phyloP scores from a whole-genome alignment of 2,888 invertebrate species.

The Lepas anatifera region DNA sequence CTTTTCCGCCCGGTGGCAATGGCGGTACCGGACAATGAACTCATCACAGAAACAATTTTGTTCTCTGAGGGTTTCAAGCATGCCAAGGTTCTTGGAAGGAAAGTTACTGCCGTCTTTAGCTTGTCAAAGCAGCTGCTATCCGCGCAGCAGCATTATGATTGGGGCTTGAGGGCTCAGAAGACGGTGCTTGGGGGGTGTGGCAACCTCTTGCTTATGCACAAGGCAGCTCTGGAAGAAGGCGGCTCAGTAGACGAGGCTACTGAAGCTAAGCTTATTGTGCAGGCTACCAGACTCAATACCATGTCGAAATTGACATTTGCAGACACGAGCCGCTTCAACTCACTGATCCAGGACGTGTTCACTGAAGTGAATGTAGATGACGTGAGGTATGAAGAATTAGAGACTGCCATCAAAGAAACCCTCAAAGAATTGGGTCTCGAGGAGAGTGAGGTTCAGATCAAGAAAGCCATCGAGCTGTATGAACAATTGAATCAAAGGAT shows the following conservation, averaged over 20 bases:
- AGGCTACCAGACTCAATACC: constrained; percentile 64
- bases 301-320: constrained; percentile 66
- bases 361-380: constrained; percentile 50
- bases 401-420: constrained; percentile 50
- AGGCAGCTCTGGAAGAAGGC: constrained; percentile 28
- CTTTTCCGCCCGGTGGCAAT: constrained; percentile 92
- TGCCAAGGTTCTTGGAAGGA: constrained; percentile 61
- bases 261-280: constrained; percentile 57
- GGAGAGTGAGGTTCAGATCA: constrained; percentile 60
- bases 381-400: constrained; percentile 44
- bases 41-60: constrained; percentile 76
- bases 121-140: constrained; percentile 76
- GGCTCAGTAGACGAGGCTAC: constrained; percentile 27
- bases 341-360: constrained; percentile 67
- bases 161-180: constrained; percentile 92
- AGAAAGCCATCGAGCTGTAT: constrained; percentile 81
- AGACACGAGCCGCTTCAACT: constrained; percentile 67
- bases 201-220: neutral
- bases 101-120: constrained; percentile 75
- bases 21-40: constrained; percentile 75
- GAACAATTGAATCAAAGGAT: constrained; percentile 91
- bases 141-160: constrained; percentile 92
- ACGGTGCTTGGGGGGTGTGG: constrained; percentile 52
- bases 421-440: constrained; percentile 51
- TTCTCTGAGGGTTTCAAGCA: constrained; percentile 76